Conservation (phyloP, 1,140 invertebrate species). For the Drosophila novamexicana region DNA sequence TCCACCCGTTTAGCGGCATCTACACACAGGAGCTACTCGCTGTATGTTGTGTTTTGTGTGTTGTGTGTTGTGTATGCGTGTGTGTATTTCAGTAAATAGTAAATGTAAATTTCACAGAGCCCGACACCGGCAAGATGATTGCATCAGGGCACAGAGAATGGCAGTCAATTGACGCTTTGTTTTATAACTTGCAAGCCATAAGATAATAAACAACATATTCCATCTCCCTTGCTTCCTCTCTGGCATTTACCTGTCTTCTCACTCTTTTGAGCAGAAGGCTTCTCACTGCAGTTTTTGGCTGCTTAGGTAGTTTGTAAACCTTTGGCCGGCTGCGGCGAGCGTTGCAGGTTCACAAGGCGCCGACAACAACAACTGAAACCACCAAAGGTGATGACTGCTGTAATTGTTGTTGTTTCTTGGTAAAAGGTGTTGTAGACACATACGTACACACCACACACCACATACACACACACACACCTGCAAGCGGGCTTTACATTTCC, state of each 20-base stretch:
- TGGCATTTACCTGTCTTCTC: background rate
- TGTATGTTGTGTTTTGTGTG: conserved; percentile 4
- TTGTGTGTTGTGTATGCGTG: conserved; percentile 4
- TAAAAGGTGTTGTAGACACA: conserved; percentile 76
- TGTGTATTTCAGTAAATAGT: conserved; percentile 22
- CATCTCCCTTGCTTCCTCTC: conserved; percentile 23
- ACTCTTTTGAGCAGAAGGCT: conserved; percentile 17
- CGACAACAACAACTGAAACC: conserved; percentile 65
- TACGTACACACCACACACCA: conserved; percentile 23
- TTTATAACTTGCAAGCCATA: conserved; percentile 78
- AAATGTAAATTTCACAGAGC: conserved; percentile 43
- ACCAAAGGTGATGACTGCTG: conserved; percentile 81
- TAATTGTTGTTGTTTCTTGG: conserved; percentile 80
- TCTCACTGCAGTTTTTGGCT: conserved; percentile 58
- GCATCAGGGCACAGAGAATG: conserved; percentile 47
- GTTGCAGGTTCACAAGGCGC: conserved; percentile 73
- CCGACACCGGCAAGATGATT: conserved; percentile 36
- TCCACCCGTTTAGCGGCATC: conserved; percentile 25
- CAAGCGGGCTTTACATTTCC: conserved; percentile 53
- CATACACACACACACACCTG: conserved; percentile 17
- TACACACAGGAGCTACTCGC: conserved; percentile 28
- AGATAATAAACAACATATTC: conserved; percentile 74
- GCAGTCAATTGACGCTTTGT: conserved; percentile 81
- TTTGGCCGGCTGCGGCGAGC: conserved; percentile 39
- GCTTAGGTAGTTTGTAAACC: conserved; percentile 71